These are phyloP conservation scores for Percopsis omiscomaycus DNA, from an alignment of 2,797 vertebrate genomes.

Conservation along the genomic window DNA sequence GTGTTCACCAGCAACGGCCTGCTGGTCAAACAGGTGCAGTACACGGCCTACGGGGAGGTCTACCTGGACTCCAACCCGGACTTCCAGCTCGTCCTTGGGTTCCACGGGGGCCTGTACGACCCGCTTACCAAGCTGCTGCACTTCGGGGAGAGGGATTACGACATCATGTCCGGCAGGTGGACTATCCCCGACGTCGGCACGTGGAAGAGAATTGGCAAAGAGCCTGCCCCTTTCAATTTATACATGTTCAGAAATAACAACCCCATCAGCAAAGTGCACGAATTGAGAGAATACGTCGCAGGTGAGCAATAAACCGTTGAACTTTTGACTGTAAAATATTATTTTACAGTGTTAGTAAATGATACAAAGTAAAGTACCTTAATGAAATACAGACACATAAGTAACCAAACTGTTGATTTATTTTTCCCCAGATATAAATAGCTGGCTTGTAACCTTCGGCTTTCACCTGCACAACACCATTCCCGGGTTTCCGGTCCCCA, in stretches of 20 bases:
- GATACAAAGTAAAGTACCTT: too few species aligned
- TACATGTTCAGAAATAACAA: slow-evolving; percentile 99
- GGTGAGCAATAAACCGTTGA: slow-evolving; percentile 74
- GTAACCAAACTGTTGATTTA: slow-evolving; percentile 7
- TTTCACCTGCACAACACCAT: slow-evolving; percentile 99
- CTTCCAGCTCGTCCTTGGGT: slow-evolving; percentile 95
- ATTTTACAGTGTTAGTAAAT: too few species aligned
- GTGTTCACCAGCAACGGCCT: slow-evolving; percentile 96
- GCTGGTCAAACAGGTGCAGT: slow-evolving; percentile 97
- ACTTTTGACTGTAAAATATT: neutral
- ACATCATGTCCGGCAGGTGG: slow-evolving; percentile 96
- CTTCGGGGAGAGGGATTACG: slow-evolving; percentile 95
- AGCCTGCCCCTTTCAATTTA: slow-evolving; percentile 93
- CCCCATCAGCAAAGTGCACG: slow-evolving; percentile 95
- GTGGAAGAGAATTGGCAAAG: slow-evolving; percentile 90
- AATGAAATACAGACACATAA: neutral
- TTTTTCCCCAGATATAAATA: slow-evolving; percentile 90
- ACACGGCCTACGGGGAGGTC: slow-evolving; percentile 96
- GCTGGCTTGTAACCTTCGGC: slow-evolving; percentile 98
- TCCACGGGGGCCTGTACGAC: slow-evolving; percentile 95
- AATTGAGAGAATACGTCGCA: slow-evolving; percentile 94
- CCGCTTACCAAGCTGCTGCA: slow-evolving; percentile 94
- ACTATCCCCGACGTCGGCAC: slow-evolving; percentile 90
- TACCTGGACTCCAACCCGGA: slow-evolving; percentile 98
- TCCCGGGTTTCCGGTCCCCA: slow-evolving; percentile 93